These are phyloP conservation scores for Ictalurus furcatus DNA, from an alignment of 2,113 vertebrate genomes.

Conservation along the genomic window DNA sequence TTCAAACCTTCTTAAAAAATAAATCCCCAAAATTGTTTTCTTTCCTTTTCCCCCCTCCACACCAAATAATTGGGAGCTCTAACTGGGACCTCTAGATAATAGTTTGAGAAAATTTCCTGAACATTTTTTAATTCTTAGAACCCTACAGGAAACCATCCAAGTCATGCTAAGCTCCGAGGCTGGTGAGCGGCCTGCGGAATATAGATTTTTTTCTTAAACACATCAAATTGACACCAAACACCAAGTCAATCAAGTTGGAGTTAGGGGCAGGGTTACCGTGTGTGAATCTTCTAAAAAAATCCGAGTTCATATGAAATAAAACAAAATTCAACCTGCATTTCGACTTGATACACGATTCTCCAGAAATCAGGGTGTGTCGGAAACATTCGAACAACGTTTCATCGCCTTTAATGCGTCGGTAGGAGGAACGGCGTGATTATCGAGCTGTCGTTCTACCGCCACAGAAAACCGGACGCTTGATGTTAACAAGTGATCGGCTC, in stretches of 20 bases:
- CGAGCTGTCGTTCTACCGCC: constrained; percentile 1
- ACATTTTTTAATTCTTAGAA: background rate
- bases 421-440: background rate
- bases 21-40: no score
- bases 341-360: no score
- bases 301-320: background rate
- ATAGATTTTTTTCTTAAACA: background rate
- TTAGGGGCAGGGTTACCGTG: background rate
- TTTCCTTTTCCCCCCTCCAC: background rate
- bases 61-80: background rate
- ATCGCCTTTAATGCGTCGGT: background rate
- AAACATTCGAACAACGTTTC: background rate
- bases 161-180: background rate
- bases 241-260: no score
- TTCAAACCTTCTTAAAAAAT: background rate
- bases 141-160: background rate
- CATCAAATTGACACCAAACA: background rate
- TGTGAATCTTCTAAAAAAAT: background rate
- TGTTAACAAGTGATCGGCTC: constrained; percentile 47
- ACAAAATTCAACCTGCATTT: background rate
- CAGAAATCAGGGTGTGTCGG: background rate
- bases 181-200: background rate
- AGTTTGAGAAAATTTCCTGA: no score
- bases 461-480: constrained; percentile 27
- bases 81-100: no score